Base-by-base conservation (phyloP, 1,140 invertebrate species). In the Xylocopa sonorina region DNA sequence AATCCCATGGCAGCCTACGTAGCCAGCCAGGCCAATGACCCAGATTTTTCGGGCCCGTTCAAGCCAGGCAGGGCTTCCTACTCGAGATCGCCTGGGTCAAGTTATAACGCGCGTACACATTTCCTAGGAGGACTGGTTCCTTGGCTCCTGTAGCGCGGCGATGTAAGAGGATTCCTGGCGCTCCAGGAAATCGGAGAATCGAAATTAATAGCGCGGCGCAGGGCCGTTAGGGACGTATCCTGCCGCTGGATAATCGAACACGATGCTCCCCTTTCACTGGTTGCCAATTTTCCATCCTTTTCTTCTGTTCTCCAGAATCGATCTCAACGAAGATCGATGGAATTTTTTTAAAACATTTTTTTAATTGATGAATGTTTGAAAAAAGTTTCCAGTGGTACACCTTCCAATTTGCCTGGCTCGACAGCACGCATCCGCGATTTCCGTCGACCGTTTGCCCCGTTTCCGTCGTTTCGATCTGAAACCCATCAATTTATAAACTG, bases 1-100 rank as follows among this genome's bases (percentile, higher is more conserved):
- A 69, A 53, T 77, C 72, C 73, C 60, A 78, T 84, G 71, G 74
- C 48, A 87, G 69, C 77, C 83, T 79, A 81, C 82, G 85, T 85
- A 86, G 77, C 43, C 79, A 83, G 86, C 80, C 86, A 86, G 86
- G 89, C 78, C 85, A 85, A 76, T 90, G 89, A 91, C 90, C 90
- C 81, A 89, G 82, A 91, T 91, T 89, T 92, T 91, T 91, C 69
- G 89, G 66, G 60, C 43, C 55, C 34, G 46, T 38, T 55, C 43
- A 53, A 48, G 41, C 79, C 74, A 73, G 68, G n/a, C 81, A 80
- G 51, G 82, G 83, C 72, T 85, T 76, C 73, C 43, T 66, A 66
- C 68, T 62, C 55, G 55, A 46, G 62, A 78, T 75, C 80, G 41
- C 43, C n/a, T 68, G 69, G 62, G 41, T 69, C 78, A 58, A 63